Evolutionary conservation across 2,113 vertebrate genomes (phyloP), one percentile per base, ranked within the genome.

Genomic region (Blennius ocellaris): DNA sequence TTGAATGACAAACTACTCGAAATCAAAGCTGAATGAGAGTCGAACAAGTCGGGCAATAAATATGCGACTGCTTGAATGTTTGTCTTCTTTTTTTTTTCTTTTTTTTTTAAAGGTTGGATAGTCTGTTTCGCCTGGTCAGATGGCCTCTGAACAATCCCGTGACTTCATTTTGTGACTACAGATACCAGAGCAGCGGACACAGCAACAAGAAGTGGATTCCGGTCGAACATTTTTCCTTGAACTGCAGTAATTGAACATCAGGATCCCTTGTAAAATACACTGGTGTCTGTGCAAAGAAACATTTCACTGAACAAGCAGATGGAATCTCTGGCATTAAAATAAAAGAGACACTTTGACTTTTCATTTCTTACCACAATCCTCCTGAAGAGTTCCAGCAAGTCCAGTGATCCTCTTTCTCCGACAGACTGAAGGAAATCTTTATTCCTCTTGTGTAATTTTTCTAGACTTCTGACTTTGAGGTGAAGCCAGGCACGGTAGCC

Each of bases 71-170:
- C 45, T 11, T 73, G 50, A 17, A 16, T 64, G 36, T 84, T 30
- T 84, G 6, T 65, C 21, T 30, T 30, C 21, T 30, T 30, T 30
- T 4, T 30, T 30, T 30, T 30, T 30, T 30, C 21, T 30, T 30
- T 30, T 55, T 5, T 78, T 63, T 39, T 64, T 40, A 47, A 64
- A 83, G 76, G 63, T 45, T 36, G 5, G 60, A 49, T 50, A 37
- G 5, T 57, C 44, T 50, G 39, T 45, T 54, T 21, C 1, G 47
- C 60, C 36, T 66, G 53, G 17, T 60, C 51, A 2, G 54, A 55
- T 30, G 69, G 52, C 41, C 66, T 68, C 49, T 17, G 40, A 71
- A 57, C 55, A 59, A 68, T 66, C 62, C 65, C 11, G 39, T 49
- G 17, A 64, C 70, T 11, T 75, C 67, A 21, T 59, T 61, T 52